Conservation (phyloP, 2,888 invertebrate species). For the Eudasyphora cyanicolor region DNA sequence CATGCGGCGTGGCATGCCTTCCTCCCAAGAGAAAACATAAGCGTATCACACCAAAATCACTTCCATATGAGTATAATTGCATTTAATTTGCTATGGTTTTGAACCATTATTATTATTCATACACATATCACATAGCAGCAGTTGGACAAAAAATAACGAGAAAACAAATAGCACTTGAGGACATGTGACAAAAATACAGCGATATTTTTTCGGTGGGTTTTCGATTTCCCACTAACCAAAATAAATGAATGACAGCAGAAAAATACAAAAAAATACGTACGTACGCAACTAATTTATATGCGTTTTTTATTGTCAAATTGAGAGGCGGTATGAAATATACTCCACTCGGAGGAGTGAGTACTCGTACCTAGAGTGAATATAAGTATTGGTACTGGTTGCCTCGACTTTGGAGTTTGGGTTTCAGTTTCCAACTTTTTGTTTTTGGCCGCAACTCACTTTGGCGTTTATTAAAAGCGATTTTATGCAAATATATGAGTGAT, state of each 20-base stretch:
- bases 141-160: neutral
- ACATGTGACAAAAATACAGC: conserved; percentile 12
- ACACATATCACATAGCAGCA: neutral
- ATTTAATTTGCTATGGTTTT: neutral
- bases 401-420: neutral
- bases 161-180: conserved; percentile 41
- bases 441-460: neutral
- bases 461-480: conserved; percentile 54
- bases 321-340: neutral
- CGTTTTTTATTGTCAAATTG: conserved; percentile 43
- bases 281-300: conserved; percentile 46
- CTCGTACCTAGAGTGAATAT: neutral
- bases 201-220: neutral
- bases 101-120: neutral
- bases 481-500: conserved; percentile 61
- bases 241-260: neutral
- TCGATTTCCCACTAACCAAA: neutral
- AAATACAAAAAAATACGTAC: too few species aligned
- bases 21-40: too few species aligned
- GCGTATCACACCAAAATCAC: neutral
- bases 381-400: too few species aligned
- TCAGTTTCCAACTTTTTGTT: neutral
- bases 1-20: too few species aligned
- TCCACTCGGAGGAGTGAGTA: too few species aligned
- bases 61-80: conserved; percentile 6